Evolutionary conservation across 2,113 vertebrate genomes (phyloP).

Genomic region (Machaerirhynchus nigripectus): DNA sequence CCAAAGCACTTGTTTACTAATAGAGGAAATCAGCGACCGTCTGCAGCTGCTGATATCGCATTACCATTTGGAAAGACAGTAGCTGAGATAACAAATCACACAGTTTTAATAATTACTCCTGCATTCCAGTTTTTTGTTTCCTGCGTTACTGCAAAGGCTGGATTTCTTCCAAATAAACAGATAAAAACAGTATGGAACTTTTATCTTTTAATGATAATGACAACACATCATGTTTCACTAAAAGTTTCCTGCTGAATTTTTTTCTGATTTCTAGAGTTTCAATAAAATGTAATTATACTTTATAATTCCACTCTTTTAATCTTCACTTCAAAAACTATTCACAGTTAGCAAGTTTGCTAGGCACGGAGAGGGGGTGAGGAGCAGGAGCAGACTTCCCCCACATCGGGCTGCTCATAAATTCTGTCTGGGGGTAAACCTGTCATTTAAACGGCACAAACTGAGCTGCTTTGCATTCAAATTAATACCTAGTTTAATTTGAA

Average conservation of each 20-base stretch:
- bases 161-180: conserved; percentile 85
- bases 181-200: conserved; percentile 88
- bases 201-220: conserved; percentile 87
- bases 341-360: conserved; percentile 70
- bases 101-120: conserved; percentile 88
- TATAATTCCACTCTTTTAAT: conserved; percentile 81
- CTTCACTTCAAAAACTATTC: conserved; percentile 80
- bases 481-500: conserved; percentile 81
- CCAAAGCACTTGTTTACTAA: conserved; percentile 90
- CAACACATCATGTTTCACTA: conserved; percentile 81
- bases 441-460: conserved; percentile 68
- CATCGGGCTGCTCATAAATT: conserved; percentile 52
- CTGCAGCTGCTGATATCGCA: conserved; percentile 87
- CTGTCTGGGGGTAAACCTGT: conserved; percentile 73
- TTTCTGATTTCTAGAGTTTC: conserved; percentile 78
- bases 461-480: conserved; percentile 83
- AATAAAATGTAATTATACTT: conserved; percentile 86
- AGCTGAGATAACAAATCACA: conserved; percentile 85
- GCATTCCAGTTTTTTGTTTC: conserved; percentile 81
- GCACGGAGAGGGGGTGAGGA: conserved; percentile 46
- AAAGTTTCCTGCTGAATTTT: conserved; percentile 83
- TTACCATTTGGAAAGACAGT: conserved; percentile 88
- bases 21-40: conserved; percentile 80
- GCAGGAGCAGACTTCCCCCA: conserved; percentile 18
- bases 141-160: conserved; percentile 81